A percentile compares a stretch with the other conserved stretches of the same genome.
Evolutionary conservation across 2,888 invertebrate species (phyloP).

Genomic region (Drosophila neotestacea): DNA sequence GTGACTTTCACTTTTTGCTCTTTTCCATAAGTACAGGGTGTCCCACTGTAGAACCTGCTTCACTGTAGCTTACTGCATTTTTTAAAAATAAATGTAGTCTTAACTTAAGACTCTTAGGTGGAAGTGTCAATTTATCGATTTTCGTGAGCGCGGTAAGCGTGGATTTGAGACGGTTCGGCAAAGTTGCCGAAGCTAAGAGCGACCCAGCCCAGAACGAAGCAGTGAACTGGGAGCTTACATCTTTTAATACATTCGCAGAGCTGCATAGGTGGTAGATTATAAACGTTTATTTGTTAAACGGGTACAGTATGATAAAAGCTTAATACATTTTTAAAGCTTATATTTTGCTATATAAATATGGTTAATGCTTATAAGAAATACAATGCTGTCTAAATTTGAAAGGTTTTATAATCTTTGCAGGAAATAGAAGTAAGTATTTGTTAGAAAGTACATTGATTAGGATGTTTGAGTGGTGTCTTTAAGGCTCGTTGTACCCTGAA

Average conservation of each 20-base stretch:
- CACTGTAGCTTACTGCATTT: too few species aligned
- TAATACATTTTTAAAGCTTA: background rate
- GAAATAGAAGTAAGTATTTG: background rate
- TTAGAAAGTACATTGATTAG: slow-evolving; percentile 28
- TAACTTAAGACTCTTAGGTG: too few species aligned
- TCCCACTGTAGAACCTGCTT: too few species aligned
- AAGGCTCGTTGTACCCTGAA: slow-evolving; percentile 48
- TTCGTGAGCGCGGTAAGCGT: too few species aligned
- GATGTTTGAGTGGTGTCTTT: slow-evolving; percentile 62
- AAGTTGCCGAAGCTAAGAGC: background rate
- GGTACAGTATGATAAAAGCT: too few species aligned
- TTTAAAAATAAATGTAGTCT: too few species aligned
- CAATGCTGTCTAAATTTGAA: background rate
- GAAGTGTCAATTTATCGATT: too few species aligned
- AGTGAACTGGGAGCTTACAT: background rate
- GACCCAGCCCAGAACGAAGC: too few species aligned
- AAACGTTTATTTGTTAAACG: background rate
- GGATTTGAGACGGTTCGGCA: background rate
- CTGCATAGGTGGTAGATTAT: background rate
- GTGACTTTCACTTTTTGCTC: too few species aligned
- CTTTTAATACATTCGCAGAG: background rate
- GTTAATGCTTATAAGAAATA: background rate
- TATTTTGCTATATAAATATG: background rate
- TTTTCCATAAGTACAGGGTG: too few species aligned
- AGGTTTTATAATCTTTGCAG: background rate